A percentile compares a stretch with the other conserved stretches of the same genome.
Conservation (phyloP, 2,888 invertebrate species). For the Paralinhomoeus sp. region DNA sequence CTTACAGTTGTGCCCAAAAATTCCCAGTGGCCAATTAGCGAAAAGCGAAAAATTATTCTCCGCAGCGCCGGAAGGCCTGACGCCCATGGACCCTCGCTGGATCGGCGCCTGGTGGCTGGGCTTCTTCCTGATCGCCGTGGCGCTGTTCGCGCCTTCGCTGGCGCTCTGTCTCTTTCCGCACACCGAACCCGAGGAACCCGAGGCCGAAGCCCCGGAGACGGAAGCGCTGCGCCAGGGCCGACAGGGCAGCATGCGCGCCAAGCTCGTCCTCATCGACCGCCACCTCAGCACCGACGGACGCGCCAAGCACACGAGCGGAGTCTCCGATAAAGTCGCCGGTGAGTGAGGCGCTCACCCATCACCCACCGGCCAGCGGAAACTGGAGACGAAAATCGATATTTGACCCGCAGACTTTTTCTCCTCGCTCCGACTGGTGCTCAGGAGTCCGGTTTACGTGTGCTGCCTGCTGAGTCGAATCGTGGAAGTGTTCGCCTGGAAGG, state of each 20-base stretch:
- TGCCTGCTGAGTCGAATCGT: conserved; percentile 20
- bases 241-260: background rate
- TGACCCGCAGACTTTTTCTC: conserved; percentile 14
- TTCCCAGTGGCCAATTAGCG: too few relatives aligned
- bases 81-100: conserved; percentile 28
- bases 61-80: conserved; percentile 22
- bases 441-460: conserved; percentile 15
- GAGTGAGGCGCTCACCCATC: too few relatives aligned
- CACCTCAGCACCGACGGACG: conserved; percentile 6
- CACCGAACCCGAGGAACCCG: conserved; percentile 3
- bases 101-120: conserved; percentile 33
- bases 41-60: background rate
- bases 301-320: too few relatives aligned
- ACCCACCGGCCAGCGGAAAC: too few relatives aligned
- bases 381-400: background rate
- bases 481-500: conserved; percentile 24
- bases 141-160: conserved; percentile 20
- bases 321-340: too few relatives aligned
- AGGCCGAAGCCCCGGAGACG: background rate
- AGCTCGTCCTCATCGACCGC: conserved; percentile 15
- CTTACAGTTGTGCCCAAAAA: background rate
- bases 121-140: conserved; percentile 22
- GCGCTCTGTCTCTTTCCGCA: conserved; percentile 26
- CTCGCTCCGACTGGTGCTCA: conserved; percentile 13
- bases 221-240: background rate